A percentile compares a stretch with the other conserved stretches of the same genome.
Evolutionary conservation across 2,113 vertebrate species (phyloP).

Genomic region (Ursus arctos): DNA sequence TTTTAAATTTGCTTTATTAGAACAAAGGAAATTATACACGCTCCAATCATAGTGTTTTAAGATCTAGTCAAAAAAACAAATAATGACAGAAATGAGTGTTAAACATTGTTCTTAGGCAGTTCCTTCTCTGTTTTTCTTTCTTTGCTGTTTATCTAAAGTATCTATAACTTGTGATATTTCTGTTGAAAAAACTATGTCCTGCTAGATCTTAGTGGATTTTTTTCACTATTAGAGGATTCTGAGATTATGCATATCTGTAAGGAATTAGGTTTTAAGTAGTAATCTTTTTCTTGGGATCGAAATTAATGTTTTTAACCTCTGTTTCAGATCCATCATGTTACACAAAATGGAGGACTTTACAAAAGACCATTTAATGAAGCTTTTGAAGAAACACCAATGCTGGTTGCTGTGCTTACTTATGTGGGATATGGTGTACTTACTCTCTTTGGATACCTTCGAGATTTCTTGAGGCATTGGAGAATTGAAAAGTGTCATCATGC

Average conservation of each 20-base stretch:
- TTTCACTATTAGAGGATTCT: constrained; percentile 30
- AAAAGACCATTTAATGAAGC: constrained; percentile 95
- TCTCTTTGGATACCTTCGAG: constrained; percentile 97
- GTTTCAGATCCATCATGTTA: constrained; percentile 90
- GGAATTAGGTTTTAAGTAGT: constrained; percentile 35
- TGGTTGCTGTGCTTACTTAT: constrained; percentile 98
- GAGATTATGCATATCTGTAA: background rate
- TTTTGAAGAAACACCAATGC: constrained; percentile 97
- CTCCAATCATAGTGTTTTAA: background rate
- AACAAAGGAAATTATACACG: constrained; percentile 1
- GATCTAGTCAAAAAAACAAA: constrained; percentile 43
- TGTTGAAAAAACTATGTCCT: background rate
- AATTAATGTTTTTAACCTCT: constrained; percentile 61
- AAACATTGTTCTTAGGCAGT: background rate
- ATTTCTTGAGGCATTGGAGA: constrained; percentile 97
- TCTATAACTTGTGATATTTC: constrained; percentile 17
- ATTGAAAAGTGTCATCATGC: constrained; percentile 97
- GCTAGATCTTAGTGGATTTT: constrained; percentile 7
- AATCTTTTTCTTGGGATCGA: constrained; percentile 33
- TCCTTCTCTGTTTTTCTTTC: background rate
- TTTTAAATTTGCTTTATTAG: constrained; percentile 39
- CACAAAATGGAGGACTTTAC: constrained; percentile 93
- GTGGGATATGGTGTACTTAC: constrained; percentile 98
- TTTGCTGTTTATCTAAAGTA: constrained; percentile 14
- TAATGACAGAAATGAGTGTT: background rate